These are phyloP conservation scores for Rhyacophila evoluta DNA, from an alignment of 2,888 invertebrate species.

Conservation along the genomic window DNA sequence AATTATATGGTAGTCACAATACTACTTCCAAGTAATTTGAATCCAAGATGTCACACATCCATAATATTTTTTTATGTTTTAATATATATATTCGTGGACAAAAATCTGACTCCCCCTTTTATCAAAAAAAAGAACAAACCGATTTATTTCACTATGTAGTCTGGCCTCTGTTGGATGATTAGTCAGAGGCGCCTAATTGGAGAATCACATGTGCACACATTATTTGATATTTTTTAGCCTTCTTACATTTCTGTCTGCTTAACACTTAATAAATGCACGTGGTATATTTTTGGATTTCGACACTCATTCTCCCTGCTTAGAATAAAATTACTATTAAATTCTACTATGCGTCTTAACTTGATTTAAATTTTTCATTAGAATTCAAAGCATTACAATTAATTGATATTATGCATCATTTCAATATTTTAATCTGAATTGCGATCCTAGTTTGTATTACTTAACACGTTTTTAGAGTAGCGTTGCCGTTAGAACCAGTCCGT, in stretches of 20 bases:
- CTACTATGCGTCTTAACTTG: too few relatives aligned
- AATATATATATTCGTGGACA: background rate
- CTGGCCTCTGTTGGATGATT: background rate
- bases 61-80: background rate
- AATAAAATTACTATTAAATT: too few relatives aligned
- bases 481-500: too few relatives aligned
- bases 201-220: background rate
- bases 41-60: background rate
- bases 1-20: too few relatives aligned
- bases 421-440: too few relatives aligned
- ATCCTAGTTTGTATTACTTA: too few relatives aligned
- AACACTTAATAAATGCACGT: background rate
- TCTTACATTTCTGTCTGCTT: background rate
- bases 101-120: background rate
- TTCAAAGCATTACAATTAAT: too few relatives aligned
- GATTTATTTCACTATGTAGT: too few relatives aligned
- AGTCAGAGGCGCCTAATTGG: conserved; percentile 8
- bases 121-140: background rate
- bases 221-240: background rate
- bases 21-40: background rate
- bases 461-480: too few relatives aligned
- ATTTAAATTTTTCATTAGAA: too few relatives aligned
- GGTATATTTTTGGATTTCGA: background rate
- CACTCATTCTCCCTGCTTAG: background rate
- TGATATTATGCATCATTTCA: too few relatives aligned